Conservation (phyloP, 2,113 vertebrate species). For the Pungitius pungitius region DNA sequence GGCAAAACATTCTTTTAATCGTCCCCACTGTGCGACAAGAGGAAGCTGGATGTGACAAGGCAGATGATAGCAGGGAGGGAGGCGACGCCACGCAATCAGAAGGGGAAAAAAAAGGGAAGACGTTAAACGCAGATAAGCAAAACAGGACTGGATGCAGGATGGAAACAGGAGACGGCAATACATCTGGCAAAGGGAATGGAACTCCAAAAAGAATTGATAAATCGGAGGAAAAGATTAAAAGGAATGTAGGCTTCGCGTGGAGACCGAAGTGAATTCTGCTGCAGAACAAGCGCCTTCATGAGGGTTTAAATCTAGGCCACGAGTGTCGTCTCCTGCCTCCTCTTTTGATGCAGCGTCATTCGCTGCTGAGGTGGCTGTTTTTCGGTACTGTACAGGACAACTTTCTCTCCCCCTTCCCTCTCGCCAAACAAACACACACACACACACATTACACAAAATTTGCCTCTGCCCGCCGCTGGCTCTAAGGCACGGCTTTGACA, state of each 20-base stretch:
- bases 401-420: conserved; percentile 29
- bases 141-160: conserved; percentile 18
- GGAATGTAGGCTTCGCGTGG: conserved; percentile 3
- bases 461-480: conserved; percentile 48
- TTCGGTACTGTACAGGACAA: conserved; percentile 65
- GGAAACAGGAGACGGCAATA: conserved; percentile 16
- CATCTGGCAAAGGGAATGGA: background rate
- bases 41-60: conserved; percentile 34
- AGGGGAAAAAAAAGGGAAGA: background rate
- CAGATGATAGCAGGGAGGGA: conserved; percentile 14
- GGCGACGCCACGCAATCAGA: background rate
- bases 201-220: conserved; percentile 26
- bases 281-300: conserved; percentile 29
- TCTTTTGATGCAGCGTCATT: conserved; percentile 62
- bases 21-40: conserved; percentile 20
- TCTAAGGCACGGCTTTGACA: conserved; percentile 67
- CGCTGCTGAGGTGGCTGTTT: conserved; percentile 73
- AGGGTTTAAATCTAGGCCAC: conserved; percentile 67
- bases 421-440: conserved; percentile 37
- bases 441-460: conserved; percentile 53
- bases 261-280: conserved; percentile 14
- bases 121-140: conserved; percentile 24
- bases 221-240: conserved; percentile 16
- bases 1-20: conserved; percentile 33
- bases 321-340: conserved; percentile 44